Conservation (phyloP, 2,888 invertebrate genomes). For the Melangyna quadrimaculata region DNA sequence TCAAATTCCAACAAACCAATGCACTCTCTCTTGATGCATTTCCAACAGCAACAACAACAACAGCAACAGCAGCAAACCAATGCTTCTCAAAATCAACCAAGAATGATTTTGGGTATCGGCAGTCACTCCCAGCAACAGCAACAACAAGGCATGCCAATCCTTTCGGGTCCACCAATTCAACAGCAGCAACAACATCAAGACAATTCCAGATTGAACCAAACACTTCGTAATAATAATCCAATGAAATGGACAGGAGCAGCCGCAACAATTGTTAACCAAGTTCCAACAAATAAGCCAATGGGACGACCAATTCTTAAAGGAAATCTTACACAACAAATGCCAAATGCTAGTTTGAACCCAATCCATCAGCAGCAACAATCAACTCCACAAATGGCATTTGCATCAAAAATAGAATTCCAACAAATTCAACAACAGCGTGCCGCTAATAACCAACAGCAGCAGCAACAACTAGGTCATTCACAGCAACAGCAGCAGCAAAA, state of each 20-base stretch:
- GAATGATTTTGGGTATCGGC: conserved; percentile 79
- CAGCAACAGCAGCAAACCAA: conserved; percentile 72
- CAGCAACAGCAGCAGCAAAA: conserved; percentile 72
- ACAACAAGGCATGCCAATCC: conserved; percentile 41
- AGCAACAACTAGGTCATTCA: conserved; percentile 70
- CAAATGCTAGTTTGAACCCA: conserved; percentile 32
- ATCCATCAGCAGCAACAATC: conserved; percentile 65
- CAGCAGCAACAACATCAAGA: conserved; percentile 72
- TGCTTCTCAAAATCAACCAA: conserved; percentile 73
- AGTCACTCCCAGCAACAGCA: conserved; percentile 72
- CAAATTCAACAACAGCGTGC: conserved; percentile 76
- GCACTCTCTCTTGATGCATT: conserved; percentile 68
- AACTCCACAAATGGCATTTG: conserved; percentile 73
- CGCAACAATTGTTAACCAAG: conserved; percentile 49
- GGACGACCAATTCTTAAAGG: conserved; percentile 80
- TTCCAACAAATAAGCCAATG: conserved; percentile 74
- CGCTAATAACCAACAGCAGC: conserved; percentile 61
- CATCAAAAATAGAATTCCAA: conserved; percentile 77
- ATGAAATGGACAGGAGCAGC: conserved; percentile 70
- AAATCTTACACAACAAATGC: conserved; percentile 71
- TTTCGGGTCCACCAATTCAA: conserved; percentile 31
- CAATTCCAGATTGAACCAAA: conserved; percentile 68
- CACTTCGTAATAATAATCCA: conserved; percentile 69
- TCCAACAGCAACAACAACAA: conserved; percentile 70
- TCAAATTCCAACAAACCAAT: conserved; percentile 49